These are phyloP conservation scores for Lomographa bimaculata DNA, from an alignment of 2,888 invertebrate genomes.

Conservation along the genomic window DNA sequence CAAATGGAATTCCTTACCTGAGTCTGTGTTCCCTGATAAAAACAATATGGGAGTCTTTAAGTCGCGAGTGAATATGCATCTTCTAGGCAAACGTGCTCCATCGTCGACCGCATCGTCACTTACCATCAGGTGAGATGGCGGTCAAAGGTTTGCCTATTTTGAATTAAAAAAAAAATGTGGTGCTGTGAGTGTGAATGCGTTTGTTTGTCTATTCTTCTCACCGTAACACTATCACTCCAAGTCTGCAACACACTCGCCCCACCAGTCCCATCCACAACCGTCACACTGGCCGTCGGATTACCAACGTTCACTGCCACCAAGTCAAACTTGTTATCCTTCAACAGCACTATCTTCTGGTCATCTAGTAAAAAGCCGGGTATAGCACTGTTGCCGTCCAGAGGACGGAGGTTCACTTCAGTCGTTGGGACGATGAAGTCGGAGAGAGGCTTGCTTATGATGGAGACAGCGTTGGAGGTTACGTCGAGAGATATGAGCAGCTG, in stretches of 20 bases:
- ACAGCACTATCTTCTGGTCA: constrained; percentile 60
- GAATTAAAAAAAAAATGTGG: too few species aligned
- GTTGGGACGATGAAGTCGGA: constrained; percentile 47
- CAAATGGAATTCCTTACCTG: too few species aligned
- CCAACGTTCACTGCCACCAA: constrained; percentile 45
- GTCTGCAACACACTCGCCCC: constrained; percentile 62
- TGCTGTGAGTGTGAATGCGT: too few species aligned
- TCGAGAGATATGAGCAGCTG: constrained; percentile 85
- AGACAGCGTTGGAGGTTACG: constrained; percentile 78
- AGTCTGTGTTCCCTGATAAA: too few species aligned
- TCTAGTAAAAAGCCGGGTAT: constrained; percentile 68
- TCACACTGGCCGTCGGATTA: constrained; percentile 56
- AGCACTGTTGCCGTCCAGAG: constrained; percentile 56
- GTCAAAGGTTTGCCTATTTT: too few species aligned
- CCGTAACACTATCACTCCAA: constrained; percentile 62
- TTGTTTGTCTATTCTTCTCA: too few species aligned
- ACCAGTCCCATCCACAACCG: constrained; percentile 56
- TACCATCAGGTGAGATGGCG: too few species aligned
- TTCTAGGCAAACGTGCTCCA: too few species aligned
- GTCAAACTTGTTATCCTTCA: constrained; percentile 60
- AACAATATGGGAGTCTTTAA: too few species aligned
- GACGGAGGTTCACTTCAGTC: constrained; percentile 46
- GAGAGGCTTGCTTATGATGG: constrained; percentile 75
- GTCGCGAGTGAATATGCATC: too few species aligned
- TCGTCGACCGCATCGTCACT: too few species aligned